Conservation (phyloP, 1,140 invertebrate species). For the Sarcophaga peregrina region DNA sequence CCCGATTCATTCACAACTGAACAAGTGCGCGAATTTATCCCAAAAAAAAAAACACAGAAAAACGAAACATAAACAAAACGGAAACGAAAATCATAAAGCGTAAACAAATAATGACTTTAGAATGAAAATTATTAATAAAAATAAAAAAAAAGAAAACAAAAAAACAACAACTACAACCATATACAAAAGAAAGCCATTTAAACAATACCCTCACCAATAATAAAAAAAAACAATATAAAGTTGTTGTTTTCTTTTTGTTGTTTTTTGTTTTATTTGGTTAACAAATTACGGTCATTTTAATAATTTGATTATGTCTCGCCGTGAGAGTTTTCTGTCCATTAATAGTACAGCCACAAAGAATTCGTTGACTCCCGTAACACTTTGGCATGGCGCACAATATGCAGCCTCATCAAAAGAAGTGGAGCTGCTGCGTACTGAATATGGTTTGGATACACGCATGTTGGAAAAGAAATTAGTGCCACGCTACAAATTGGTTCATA, state of each 20-base stretch:
- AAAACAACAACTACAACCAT: not conserved
- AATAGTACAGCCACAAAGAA: not conserved
- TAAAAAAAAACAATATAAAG: not conserved
- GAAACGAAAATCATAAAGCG: conserved; percentile 26
- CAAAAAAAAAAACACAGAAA: conserved; percentile 10
- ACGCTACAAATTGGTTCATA: conserved; percentile 58
- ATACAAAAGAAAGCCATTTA: not conserved
- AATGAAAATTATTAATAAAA: conserved; percentile 27
- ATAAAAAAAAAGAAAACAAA: not conserved
- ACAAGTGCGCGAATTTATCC: not conserved
- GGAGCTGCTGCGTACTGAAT: conserved; percentile 58
- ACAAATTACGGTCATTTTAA: conserved; percentile 10
- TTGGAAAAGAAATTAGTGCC: conserved; percentile 58
- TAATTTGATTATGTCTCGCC: conserved; percentile 37
- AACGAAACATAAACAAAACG: conserved; percentile 27
- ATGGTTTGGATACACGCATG: conserved; percentile 61
- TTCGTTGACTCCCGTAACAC: conserved; percentile 52
- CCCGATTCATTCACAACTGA: not conserved
- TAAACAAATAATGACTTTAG: conserved; percentile 38
- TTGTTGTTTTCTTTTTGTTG: conserved; percentile 16
- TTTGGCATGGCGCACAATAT: conserved; percentile 62
- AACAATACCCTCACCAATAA: not conserved
- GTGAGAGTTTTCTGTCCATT: conserved; percentile 21
- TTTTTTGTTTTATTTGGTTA: not conserved
- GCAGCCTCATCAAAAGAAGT: conserved; percentile 59